A percentile compares a stretch with the other conserved stretches of the same genome.
phyloP scores from a whole-genome alignment of 2,888 invertebrate species.

The Bedellia somnulentella region DNA sequence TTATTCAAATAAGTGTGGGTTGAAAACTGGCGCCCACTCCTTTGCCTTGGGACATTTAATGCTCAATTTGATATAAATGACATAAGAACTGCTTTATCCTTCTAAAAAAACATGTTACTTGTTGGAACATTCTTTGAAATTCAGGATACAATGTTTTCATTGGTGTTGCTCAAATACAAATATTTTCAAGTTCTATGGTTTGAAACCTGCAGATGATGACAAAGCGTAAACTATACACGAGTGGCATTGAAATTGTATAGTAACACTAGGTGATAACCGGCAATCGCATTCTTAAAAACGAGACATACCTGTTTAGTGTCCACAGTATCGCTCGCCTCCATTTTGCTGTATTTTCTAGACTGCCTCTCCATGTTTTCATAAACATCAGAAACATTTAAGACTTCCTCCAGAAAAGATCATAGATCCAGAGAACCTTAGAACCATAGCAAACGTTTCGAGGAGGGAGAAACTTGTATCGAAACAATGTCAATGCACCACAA shows the following conservation, averaged over 20 bases:
- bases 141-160: too few species aligned
- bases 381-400: conserved; percentile 53
- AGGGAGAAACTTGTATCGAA: conserved; percentile 43
- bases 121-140: too few species aligned
- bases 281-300: conserved; percentile 24
- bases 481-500: conserved; percentile 54
- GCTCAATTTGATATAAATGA: conserved; percentile 15
- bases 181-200: too few species aligned
- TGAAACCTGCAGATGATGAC: too few species aligned
- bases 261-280: conserved; percentile 37
- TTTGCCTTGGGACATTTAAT: conserved; percentile 39
- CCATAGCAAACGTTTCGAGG: conserved; percentile 56
- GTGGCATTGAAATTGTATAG: too few species aligned
- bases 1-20: conserved; percentile 51
- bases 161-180: too few species aligned
- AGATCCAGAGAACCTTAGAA: conserved; percentile 37
- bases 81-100: conserved; percentile 13
- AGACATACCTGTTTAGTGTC: conserved; percentile 67
- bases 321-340: conserved; percentile 65
- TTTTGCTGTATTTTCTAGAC: conserved; percentile 59
- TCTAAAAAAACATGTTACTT: too few species aligned
- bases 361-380: conserved; percentile 49
- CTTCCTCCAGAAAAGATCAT: conserved; percentile 33
- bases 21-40: conserved; percentile 39
- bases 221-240: too few species aligned